These are phyloP conservation scores for Eospalax fontanierii DNA, from an alignment of 2,797 vertebrate species.

Conservation along the genomic window DNA sequence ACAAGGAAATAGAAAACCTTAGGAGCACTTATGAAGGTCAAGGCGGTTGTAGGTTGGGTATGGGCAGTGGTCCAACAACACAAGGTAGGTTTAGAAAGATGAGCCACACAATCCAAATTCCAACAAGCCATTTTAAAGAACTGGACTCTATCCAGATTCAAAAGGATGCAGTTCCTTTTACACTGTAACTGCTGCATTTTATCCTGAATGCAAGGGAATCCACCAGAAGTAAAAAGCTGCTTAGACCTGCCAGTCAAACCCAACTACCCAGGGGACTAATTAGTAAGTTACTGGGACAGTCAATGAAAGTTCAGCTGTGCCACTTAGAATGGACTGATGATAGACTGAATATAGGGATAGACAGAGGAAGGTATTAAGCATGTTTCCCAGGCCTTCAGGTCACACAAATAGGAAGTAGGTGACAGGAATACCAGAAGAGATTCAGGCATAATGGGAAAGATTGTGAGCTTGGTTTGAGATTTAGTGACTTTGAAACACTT, in stretches of 20 bases:
- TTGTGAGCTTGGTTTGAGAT: not conserved
- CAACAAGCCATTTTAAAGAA: not conserved
- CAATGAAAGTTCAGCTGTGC: not conserved
- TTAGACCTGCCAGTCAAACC: not conserved
- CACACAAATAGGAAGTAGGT: not conserved
- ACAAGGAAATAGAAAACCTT: not conserved
- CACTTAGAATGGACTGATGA: not conserved
- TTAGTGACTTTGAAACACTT: not conserved
- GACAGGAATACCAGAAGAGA: not conserved
- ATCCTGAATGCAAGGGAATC: not conserved
- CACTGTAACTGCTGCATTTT: not conserved
- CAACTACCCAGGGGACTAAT: not conserved
- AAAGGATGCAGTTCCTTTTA: conserved; percentile 1
- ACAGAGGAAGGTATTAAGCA: not conserved
- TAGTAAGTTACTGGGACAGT: not conserved
- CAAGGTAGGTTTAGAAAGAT: not conserved
- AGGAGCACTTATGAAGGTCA: not conserved
- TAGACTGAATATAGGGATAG: not conserved
- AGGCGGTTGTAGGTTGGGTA: rapidly evolving
- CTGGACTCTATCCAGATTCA: not conserved
- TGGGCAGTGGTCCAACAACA: not conserved
- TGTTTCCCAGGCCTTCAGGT: not conserved
- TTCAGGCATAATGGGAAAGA: not conserved
- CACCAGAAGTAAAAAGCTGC: not conserved
- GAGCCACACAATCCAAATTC: not conserved